Percentiles rank a stretch among this genome's conserved stretches.
These are phyloP conservation scores for Callaeas wilsoni DNA, from an alignment of 2,113 vertebrate species.

Conservation along the genomic window DNA sequence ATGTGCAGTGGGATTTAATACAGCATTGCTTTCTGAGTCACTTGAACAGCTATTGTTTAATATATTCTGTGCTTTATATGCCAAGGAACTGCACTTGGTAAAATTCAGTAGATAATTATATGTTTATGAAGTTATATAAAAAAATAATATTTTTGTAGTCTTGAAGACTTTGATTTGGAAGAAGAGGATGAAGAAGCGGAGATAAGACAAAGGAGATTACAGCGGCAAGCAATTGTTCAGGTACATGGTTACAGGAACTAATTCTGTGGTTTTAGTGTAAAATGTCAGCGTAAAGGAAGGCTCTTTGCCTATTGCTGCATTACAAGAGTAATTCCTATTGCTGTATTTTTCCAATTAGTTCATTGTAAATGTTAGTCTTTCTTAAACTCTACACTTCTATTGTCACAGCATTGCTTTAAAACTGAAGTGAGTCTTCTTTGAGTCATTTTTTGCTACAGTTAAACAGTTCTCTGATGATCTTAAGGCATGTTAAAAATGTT, in stretches of 20 bases:
- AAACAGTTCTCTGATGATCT: background rate
- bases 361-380: background rate
- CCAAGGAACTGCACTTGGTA: background rate
- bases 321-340: background rate
- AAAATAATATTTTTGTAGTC: constrained; percentile 61
- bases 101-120: background rate
- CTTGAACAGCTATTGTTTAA: background rate
- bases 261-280: background rate
- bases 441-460: background rate
- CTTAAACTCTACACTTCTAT: background rate
- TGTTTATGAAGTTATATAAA: background rate
- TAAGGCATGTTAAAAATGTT: background rate
- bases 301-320: background rate
- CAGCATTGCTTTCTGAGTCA: background rate
- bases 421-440: background rate
- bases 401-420: background rate
- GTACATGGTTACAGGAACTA: constrained; percentile 50
- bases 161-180: constrained; percentile 94
- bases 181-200: constrained; percentile 95
- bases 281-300: background rate
- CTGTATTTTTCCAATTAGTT: background rate
- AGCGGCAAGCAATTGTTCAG: constrained; percentile 93
- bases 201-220: constrained; percentile 91
- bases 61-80: background rate
- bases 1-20: background rate